Conservation (phyloP, 1,140 invertebrate species). For the Saccostrea cuccullata region DNA sequence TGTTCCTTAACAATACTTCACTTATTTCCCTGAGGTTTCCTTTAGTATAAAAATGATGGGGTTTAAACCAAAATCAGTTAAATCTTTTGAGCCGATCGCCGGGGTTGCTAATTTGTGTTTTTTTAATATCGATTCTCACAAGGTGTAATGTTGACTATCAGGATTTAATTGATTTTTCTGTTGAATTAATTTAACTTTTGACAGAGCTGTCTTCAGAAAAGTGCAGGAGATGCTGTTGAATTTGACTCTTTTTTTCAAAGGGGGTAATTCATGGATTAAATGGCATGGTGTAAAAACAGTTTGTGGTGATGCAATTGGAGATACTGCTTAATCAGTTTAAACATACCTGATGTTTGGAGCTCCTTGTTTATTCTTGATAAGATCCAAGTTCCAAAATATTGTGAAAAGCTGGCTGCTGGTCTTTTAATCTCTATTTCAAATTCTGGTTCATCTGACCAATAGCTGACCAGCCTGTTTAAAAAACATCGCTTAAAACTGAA, state of each 20-base stretch:
- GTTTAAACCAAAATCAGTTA: slow-evolving; percentile 31
- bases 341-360: not conserved
- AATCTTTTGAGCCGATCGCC: not conserved
- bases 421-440: not conserved
- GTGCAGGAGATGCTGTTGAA: not conserved
- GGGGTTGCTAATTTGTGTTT: slow-evolving; percentile 3
- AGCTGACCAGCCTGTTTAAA: not conserved
- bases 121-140: not conserved
- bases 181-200: not conserved
- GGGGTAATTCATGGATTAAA: not conserved
- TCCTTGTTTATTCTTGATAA: slow-evolving; percentile 22
- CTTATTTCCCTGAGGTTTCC: not conserved
- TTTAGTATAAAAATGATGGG: not conserved
- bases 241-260: not conserved
- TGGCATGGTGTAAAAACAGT: slow-evolving; percentile 1
- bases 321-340: not conserved
- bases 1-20: not conserved
- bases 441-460: not conserved
- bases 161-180: slow-evolving; percentile 30
- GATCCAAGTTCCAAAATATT: not conserved
- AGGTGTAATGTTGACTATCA: not conserved
- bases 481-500: too few species aligned
- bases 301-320: not conserved
- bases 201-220: not conserved
- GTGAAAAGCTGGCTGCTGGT: slow-evolving; percentile 12